These are phyloP conservation scores for Rhagium mordax DNA, from an alignment of 2,888 invertebrate genomes.

Conservation along the genomic window DNA sequence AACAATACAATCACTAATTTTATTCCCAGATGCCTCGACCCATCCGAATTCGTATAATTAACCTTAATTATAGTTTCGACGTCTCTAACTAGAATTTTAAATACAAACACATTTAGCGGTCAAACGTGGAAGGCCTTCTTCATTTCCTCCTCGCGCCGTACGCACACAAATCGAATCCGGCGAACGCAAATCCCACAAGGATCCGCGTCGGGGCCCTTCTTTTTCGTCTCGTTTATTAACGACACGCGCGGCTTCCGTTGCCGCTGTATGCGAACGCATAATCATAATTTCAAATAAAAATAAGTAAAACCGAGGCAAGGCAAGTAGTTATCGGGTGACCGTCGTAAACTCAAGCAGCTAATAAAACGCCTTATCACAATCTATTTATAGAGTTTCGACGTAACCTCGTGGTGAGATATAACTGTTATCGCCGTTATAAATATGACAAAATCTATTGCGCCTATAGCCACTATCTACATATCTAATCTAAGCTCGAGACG, in stretches of 20 bases:
- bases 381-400: not conserved
- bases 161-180: not conserved
- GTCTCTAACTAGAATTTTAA: slow-evolving; percentile 8
- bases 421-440: not conserved
- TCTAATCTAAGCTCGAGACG: not conserved
- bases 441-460: not conserved
- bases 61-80: slow-evolving; percentile 2
- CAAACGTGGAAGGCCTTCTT: not conserved
- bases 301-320: too few species aligned
- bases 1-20: slow-evolving; percentile 14
- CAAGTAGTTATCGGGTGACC: too few species aligned
- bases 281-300: too few species aligned
- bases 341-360: too few species aligned
- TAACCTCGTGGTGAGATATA: slow-evolving; percentile 16
- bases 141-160: too few species aligned
- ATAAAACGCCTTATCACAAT: not conserved
- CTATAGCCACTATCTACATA: not conserved
- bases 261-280: too few species aligned
- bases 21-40: not conserved
- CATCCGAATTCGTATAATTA: not conserved
- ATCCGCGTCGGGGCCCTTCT: too few species aligned
- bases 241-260: too few species aligned
- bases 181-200: not conserved
- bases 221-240: too few species aligned
- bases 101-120: not conserved